Base-by-base conservation (phyloP, 2,113 vertebrate genomes). In the Alethe diademata region DNA sequence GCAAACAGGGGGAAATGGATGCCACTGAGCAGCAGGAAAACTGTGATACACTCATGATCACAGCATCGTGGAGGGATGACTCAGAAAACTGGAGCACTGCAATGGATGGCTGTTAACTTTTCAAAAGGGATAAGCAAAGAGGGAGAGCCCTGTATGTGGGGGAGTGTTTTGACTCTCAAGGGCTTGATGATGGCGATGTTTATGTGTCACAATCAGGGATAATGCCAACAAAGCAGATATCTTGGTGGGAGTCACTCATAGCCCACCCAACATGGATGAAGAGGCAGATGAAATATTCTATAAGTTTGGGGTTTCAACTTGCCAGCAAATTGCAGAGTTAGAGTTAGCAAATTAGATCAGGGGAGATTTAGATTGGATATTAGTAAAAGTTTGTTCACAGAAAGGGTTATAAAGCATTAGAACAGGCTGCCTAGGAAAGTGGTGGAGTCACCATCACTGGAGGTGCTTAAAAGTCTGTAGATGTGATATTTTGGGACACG, bases 11-110 rank as follows among this genome's bases (percentile, higher is more conserved):
- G 16, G 36, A 80, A 7, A 57, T 36, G 40, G 57, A 50, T 85
- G 24, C 6, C 12, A 15, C 25, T 67, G 15, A 78, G 33, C 20
- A 67, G 33, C 4, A 43, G 15, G 24, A 67, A 72, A 66, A 24
- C 2, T 11, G 5, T 40, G 64, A 28, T 4, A 11, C 14, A 31
- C 26, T 12, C 51, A 24, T 0, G 0, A 18, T 33, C 18, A 28
- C 10, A 17, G 33, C 65, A 66, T 24, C 18, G 12, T 28, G 33
- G 33, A 61, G 40, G 18, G 8, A 18, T 61, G 53, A 29, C 53
- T 66, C 28, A 14, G 23, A 51, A 6, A 45, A 4, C 13, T 51
- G 33, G 23, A 38, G 19, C 60, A n/a, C 19, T 74, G 11, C 33
- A 53, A 35, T 25, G 24, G 61, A 25, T 29, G 33, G 45, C 28